Evolutionary conservation across 1,140 invertebrate genomes (phyloP).

Genomic region (Anastatus disparis): DNA sequence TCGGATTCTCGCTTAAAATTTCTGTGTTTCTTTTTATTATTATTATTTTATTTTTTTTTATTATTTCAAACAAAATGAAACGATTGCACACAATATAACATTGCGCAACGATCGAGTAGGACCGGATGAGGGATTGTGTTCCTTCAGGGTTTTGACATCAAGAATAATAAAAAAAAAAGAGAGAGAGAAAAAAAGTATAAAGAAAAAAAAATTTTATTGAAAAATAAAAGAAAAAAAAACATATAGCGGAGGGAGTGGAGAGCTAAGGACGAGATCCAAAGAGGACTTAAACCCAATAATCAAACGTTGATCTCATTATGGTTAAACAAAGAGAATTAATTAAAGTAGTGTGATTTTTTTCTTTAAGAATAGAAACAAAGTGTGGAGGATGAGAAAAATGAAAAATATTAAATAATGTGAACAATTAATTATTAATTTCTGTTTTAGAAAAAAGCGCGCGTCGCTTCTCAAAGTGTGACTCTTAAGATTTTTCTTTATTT

Average conservation of each 20-base stretch:
- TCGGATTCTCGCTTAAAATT: slow-evolving; percentile 4
- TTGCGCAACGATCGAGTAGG: not conserved
- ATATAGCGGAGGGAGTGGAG: slow-evolving; percentile 47
- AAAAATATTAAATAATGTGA: slow-evolving; percentile 4
- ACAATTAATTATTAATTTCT: too few species aligned
- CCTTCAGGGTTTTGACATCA: not conserved
- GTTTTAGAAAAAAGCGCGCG: slow-evolving; percentile 8
- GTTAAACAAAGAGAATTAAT: slow-evolving; percentile 66
- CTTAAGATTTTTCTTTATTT: too few species aligned
- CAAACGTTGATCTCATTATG: slow-evolving; percentile 66
- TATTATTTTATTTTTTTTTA: not conserved
- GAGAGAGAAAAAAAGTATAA: slow-evolving; percentile 5
- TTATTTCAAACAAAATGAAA: not conserved
- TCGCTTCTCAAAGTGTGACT: slow-evolving; percentile 13
- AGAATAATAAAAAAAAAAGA: slow-evolving; percentile 4
- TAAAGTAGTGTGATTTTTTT: slow-evolving; percentile 61
- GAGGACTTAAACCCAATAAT: slow-evolving; percentile 67
- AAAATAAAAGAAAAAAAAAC: slow-evolving; percentile 17
- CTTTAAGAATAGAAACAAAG: too few species aligned
- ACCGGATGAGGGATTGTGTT: slow-evolving; percentile 20
- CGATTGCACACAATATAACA: too few species aligned
- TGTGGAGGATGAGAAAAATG: not conserved
- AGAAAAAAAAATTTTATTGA: too few species aligned
- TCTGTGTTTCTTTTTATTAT: not conserved
- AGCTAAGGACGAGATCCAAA: slow-evolving; percentile 66